Base-by-base conservation (phyloP, 2,797 vertebrate species). In the Platalea minor region DNA sequence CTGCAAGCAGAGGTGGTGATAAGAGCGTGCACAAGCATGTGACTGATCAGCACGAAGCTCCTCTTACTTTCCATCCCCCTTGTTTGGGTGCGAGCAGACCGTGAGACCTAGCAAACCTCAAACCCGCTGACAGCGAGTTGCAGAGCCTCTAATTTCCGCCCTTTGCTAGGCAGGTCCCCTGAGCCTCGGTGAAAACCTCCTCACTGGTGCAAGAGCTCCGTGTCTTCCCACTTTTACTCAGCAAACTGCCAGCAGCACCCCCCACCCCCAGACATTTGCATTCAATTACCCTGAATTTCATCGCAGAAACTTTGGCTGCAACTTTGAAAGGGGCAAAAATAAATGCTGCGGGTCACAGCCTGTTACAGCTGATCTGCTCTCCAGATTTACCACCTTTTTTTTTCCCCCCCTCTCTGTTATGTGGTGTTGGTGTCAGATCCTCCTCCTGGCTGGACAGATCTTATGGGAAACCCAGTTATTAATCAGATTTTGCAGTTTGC, bases 251-350 rank as follows among this genome's bases (percentile, higher is more conserved):
- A 4, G n/a, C 57, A 68, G 68, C 50, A 68, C 7, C 33, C 29
- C 17, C 10, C 4, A 17, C n/a, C 8, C 24, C n/a, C 35, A 69
- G 48, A 69, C n/a, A 78, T 76, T 91, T 91, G 68, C 17, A 3
- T 91, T 91, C 74, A 60, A 13, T 88, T 93, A 91, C 65, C 43
- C 75, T 53, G 53, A 80, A 63, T 93, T 92, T 83, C 41, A 35
- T 76, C 70, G 64, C 41, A 81, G 80, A 94, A 91, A 41, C 41
- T 41, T 41, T 41, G 73, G 78, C 50, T 28, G 13, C 48, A 63
- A 6, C 75, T 95, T 88, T 65, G 60, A 89, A 93, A 84, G 20
- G 51, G 72, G 45, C 63, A 87, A 63, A 94, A 85, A 0, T 21
- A 85, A 96, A 82, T 53, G 63, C 64, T 0, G 0, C 8, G 2